These are phyloP conservation scores for Serilophus lunatus DNA, from an alignment of 2,113 vertebrate species.

Conservation along the genomic window DNA sequence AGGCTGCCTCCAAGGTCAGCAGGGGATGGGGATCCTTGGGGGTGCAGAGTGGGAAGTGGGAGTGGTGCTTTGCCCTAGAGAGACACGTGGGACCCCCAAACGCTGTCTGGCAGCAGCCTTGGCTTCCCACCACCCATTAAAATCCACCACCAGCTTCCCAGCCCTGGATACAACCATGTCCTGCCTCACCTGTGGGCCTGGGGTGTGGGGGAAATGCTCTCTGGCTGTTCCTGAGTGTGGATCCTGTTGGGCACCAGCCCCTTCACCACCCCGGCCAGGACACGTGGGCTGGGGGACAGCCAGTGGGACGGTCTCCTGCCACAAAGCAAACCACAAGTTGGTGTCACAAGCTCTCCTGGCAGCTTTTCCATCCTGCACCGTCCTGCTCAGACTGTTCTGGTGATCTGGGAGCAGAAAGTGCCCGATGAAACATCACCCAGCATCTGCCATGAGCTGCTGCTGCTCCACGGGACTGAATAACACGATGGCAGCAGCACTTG, in stretches of 20 bases:
- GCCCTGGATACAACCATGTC: rapidly evolving
- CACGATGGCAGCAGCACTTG: rapidly evolving
- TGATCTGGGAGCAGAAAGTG: rapidly evolving
- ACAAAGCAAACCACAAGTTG: neutral
- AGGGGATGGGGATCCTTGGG: rapidly evolving
- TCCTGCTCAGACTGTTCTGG: rapidly evolving
- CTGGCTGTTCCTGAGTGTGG: neutral
- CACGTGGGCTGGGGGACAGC: slow-evolving; percentile 79
- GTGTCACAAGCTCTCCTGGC: neutral
- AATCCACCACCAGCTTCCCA: neutral
- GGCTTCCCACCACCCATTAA: rapidly evolving
- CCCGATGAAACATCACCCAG: rapidly evolving
- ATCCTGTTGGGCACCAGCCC: slow-evolving; percentile 39
- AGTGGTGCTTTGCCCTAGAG: neutral
- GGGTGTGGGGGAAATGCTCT: rapidly evolving
- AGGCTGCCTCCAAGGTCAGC: neutral
- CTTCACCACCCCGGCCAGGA: slow-evolving; percentile 72
- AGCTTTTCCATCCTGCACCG: neutral
- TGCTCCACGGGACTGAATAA: neutral
- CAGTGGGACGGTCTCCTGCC: slow-evolving; percentile 89
- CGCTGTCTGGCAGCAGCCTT: neutral
- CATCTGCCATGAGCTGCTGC: neutral
- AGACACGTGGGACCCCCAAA: neutral
- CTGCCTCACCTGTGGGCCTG: slow-evolving; percentile 48
- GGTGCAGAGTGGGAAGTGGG: neutral